Conservation (phyloP, 2,888 invertebrate genomes). For the Chymomyza fuscimana region DNA sequence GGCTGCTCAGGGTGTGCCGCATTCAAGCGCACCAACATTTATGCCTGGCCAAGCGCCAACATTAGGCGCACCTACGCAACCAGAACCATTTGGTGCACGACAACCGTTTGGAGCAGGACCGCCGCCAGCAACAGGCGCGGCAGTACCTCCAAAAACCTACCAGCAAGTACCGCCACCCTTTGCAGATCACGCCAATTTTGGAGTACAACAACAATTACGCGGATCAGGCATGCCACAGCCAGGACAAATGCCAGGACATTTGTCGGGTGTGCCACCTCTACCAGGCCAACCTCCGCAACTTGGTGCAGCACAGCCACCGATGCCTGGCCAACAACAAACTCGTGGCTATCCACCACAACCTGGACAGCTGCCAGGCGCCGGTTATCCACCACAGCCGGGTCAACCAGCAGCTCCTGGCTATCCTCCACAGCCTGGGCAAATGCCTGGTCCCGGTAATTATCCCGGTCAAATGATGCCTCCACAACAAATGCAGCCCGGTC, state of each 20-base stretch:
- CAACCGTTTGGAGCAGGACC: constrained; percentile 28
- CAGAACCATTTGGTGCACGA: constrained; percentile 3
- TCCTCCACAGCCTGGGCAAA: constrained; percentile 55
- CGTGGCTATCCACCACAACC: constrained; percentile 32
- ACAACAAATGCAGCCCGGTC: constrained; percentile 44
- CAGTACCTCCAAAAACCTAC: constrained; percentile 7
- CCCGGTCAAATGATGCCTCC: constrained; percentile 54
- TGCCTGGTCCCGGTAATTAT: constrained; percentile 52
- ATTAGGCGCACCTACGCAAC: constrained; percentile 39
- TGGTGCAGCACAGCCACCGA: constrained; percentile 36
- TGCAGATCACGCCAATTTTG: constrained; percentile 23
- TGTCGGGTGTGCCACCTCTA: constrained; percentile 22
- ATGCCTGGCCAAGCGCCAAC: constrained; percentile 49
- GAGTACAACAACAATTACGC: neutral
- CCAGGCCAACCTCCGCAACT: constrained; percentile 51
- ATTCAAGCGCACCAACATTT: constrained; percentile 16
- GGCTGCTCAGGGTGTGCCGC: constrained; percentile 25
- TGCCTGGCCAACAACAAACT: constrained; percentile 42
- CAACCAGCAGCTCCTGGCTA: constrained; percentile 40
- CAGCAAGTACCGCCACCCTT: constrained; percentile 4
- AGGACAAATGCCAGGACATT: neutral
- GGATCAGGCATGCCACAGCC: neutral
- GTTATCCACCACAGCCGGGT: constrained; percentile 49
- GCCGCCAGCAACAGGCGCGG: constrained; percentile 12
- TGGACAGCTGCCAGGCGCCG: constrained; percentile 30